phyloP scores from a whole-genome alignment of 35 echinoderm and acorn worm genomes.

The Stichopus chloronotus region DNA sequence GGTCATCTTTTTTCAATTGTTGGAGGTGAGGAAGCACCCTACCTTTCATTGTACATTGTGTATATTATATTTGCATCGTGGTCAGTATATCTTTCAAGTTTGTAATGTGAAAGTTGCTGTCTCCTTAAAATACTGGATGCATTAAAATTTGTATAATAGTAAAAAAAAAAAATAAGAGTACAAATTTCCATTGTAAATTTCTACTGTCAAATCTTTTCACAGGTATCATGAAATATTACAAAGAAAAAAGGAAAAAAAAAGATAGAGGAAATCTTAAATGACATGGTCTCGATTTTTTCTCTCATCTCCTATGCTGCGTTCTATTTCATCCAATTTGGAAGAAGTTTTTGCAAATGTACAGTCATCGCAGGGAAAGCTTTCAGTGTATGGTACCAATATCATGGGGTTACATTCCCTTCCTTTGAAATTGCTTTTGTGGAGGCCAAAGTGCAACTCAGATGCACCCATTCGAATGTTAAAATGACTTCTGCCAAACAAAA shows the following conservation, averaged over 20 bases:
- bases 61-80: constrained; percentile 36
- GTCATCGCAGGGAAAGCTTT: no score
- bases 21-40: no score
- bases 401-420: no score
- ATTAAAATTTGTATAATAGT: constrained; percentile 42
- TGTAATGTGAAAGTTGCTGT: background rate
- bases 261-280: background rate
- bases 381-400: no score
- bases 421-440: no score
- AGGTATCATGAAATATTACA: constrained; percentile 44
- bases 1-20: no score
- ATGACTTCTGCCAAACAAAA: no score
- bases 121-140: background rate
- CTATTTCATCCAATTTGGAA: no score
- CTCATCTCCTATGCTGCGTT: no score
- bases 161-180: constrained; percentile 12
- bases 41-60: constrained; percentile 3
- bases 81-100: constrained; percentile 13
- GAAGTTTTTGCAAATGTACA: no score
- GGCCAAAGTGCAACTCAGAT: no score
- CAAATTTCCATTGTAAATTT: constrained; percentile 56
- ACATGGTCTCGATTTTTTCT: background rate
- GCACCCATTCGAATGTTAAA: no score
- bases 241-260: background rate
- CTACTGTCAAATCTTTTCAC: constrained; percentile 50